Evolutionary conservation across 2,888 invertebrate genomes (phyloP), one percentile per base, ranked within the genome.

Genomic region (Hyles lineata): DNA sequence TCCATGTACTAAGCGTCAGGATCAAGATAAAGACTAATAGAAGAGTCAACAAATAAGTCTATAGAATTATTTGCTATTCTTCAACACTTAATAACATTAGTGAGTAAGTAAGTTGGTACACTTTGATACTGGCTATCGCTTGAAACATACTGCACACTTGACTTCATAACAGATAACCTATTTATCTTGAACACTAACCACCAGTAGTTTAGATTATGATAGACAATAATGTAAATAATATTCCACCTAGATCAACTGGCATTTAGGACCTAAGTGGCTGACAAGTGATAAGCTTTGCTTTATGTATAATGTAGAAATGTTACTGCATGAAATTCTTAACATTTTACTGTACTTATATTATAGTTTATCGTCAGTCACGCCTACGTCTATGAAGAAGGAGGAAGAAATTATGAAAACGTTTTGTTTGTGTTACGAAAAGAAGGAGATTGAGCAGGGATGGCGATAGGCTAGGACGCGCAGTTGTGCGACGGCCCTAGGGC

Each of bases 101-200:
- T 55, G n/a, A 55, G 55, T 55, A n/a, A n/a, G n/a, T 55, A 1
- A n/a, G 55, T 55, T n/a, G 5, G 2, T n/a, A 15, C 55, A n/a
- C 55, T 55, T 55, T 55, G 55, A 55, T 19, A 55, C 19, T 32
- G 7, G 19, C 25, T 29, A 29, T 29, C 15, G 6, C n/a, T n/a
- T 55, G 55, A n/a, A 61, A 61, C 25, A 60, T 15, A 43, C 15
- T 63, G 63, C 63, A 35, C 43, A 35, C 62, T 63, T 63, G 35
- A 63, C 62, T 35, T 63, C 35, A 19, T 35, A 19, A 21, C 63
- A 43, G 63, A 63, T 63, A 63, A 63, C 63, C 43, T 63, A 35
- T 63, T 35, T 43, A 63, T 63, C 43, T 43, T 63, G 21, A n/a
- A 63, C 21, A 63, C 11, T 60, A 60, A 25, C 23, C 25, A 60